These are phyloP conservation scores for Ceyx margarethae DNA, from an alignment of 2,113 vertebrate genomes.

Conservation along the genomic window DNA sequence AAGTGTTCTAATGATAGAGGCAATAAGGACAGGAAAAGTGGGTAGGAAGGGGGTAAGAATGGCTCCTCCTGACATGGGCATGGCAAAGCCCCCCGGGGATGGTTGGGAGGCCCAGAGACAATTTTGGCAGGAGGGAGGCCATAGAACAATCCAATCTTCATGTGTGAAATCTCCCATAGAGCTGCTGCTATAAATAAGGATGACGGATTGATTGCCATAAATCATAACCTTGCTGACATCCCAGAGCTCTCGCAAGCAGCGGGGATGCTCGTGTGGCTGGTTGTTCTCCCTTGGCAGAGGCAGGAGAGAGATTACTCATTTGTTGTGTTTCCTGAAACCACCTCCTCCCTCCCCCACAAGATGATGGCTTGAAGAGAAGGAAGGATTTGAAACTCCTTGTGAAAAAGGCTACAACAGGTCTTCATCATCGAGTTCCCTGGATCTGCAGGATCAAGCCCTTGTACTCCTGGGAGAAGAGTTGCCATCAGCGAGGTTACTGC, in stretches of 20 bases:
- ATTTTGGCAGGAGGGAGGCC: not conserved
- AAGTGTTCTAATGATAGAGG: not conserved
- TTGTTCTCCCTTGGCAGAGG: constrained; percentile 35
- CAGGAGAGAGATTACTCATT: constrained; percentile 26
- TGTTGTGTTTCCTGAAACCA: constrained; percentile 7
- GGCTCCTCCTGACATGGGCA: not conserved
- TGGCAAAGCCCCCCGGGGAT: not conserved
- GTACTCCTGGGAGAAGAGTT: accelerated
- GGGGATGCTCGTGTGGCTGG: constrained; percentile 30
- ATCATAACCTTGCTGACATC: constrained; percentile 29
- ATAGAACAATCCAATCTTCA: not conserved
- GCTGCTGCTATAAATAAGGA: constrained; percentile 13
- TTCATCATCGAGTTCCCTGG: not conserved
- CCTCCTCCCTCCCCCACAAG: not conserved
- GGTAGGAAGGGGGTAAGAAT: not conserved
- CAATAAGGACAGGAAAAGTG: not conserved
- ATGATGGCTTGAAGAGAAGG: not conserved
- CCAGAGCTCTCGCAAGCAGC: not conserved
- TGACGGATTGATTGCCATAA: constrained; percentile 38
- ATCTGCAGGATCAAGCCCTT: not conserved
- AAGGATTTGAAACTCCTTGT: not conserved
- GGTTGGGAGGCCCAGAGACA: not conserved
- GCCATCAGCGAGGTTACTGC: not conserved
- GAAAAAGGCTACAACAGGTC: not conserved
- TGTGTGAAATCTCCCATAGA: not conserved